Evolutionary conservation across 1,140 invertebrate species (phyloP), one percentile per base, ranked within the genome.

Genomic region (Protaetia brevitarsis): DNA sequence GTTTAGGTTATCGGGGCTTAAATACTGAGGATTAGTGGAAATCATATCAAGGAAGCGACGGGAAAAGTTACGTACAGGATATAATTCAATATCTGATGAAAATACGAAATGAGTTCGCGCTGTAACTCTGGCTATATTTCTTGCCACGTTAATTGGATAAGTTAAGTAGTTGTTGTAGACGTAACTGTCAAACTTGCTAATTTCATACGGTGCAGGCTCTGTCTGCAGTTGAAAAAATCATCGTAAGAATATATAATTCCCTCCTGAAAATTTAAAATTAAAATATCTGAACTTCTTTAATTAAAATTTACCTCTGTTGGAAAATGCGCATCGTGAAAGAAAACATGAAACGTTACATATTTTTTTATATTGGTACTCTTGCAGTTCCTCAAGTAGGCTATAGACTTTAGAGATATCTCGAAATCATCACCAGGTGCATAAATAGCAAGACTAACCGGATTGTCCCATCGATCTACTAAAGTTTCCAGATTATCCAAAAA

Each of bases 341-440:
- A 88, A 23, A 88, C 64, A 73, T 89, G 87, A 72, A 89, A 89
- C 27, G 83, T 86, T 51, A 88, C 85, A 11, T 82, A 79, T 66
- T 88, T 80, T 6, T 79, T 73, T 13, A 89, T 76, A 27, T 85
- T 72, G 2, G 71, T 68, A 66, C n/a, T 7, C n/a, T 70, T 78
- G 19, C 87, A 88, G 66, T 79, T 82, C 62, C 85, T 79, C 21
- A 85, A 73, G 70, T 87, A 87, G 19, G 80, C 78, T 67, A 89
- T 87, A 13, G 82, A 78, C 23, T 83, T 75, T 4, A 88, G n/a
- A n/a, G n/a, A n/a, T n/a, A n/a, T n/a, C n/a, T n/a, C n/a, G n/a
- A n/a, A n/a, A n/a, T n/a, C n/a, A 45, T 0, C 86, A 84, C 88
- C 88, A 30, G 89, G 88, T 11, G 87, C 86, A 72, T 90, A 87